Evolutionary conservation across 2,797 vertebrate species (phyloP), one percentile per base, ranked within the genome.

Genomic region (Lepilemur septentrionalis): DNA sequence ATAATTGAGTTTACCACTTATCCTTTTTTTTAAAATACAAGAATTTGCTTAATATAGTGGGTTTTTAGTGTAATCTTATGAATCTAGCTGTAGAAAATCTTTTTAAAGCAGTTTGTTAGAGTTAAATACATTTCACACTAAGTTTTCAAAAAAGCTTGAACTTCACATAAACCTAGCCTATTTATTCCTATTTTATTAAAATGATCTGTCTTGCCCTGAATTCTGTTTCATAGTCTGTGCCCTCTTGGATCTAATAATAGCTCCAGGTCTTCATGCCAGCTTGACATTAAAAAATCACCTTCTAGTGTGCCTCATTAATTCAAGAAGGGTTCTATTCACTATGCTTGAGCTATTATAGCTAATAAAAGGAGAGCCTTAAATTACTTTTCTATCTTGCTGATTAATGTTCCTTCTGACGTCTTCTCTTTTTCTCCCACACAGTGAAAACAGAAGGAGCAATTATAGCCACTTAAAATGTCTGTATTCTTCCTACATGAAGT

Each of bases 331-430:
- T 80, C 52, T 70, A 30, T 46, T 75, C 46, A 59, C n/a, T 18
- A n/a, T 69, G 30, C 41, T 43, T 52, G 69, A 65, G 30, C 75
- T 83, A 17, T 65, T 50, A 17, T 7, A 79, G 50, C 76, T 89
- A 50, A 65, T 59, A 72, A 83, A 90, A 59, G 50, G 8, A 48
- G 17, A 57, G 7, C 46, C 43, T 65, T 79, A 67, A 65, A 52
- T 95, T 93, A 85, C 48, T 89, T 93, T 88, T 91, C 55, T 91
- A 0, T 93, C 86, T 94, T 78, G 65, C 73, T 86, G 57, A 95
- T 69, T 75, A 76, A 65, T 30, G 2, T 65, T 35, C 46, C 65
- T 93, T 67, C 59, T 82, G 67, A 82, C 35, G 13, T 78, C 28
- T 25, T 67, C 70, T 82, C 41, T 55, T 89, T 83, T 89, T 76